Evolutionary conservation across 2,113 vertebrate species (phyloP).

Genomic region (Stercorarius parasiticus): DNA sequence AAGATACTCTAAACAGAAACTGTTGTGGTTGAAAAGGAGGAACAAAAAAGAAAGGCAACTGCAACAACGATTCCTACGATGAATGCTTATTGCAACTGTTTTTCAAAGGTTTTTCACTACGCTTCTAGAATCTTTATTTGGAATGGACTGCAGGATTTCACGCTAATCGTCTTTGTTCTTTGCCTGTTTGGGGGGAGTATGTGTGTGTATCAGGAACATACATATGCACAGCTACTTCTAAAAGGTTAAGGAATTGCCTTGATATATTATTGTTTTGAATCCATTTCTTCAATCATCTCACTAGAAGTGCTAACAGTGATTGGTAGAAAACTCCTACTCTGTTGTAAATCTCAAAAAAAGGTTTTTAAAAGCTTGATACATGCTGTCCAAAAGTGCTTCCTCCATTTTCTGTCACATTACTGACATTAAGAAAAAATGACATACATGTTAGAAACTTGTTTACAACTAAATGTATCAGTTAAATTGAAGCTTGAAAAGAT

Average conservation of each 20-base stretch:
- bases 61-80: not conserved
- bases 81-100: not conserved
- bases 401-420: not conserved
- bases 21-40: not conserved
- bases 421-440: not conserved
- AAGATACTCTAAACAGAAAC: not conserved
- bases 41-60: not conserved
- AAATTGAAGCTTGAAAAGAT: not conserved
- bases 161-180: not conserved
- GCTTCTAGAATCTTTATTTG: not conserved
- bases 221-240: not conserved
- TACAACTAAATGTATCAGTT: not conserved
- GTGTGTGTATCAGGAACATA: not conserved
- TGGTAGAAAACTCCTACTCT: not conserved
- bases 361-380: not conserved
- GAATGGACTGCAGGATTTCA: not conserved
- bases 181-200: accelerated
- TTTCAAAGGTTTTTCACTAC: not conserved
- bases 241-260: not conserved
- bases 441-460: not conserved
- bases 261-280: not conserved
- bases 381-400: not conserved
- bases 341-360: not conserved
- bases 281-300: not conserved
- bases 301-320: not conserved